phyloP scores from a whole-genome alignment of 2,797 vertebrate genomes.

The Rhabdomys pumilio region DNA sequence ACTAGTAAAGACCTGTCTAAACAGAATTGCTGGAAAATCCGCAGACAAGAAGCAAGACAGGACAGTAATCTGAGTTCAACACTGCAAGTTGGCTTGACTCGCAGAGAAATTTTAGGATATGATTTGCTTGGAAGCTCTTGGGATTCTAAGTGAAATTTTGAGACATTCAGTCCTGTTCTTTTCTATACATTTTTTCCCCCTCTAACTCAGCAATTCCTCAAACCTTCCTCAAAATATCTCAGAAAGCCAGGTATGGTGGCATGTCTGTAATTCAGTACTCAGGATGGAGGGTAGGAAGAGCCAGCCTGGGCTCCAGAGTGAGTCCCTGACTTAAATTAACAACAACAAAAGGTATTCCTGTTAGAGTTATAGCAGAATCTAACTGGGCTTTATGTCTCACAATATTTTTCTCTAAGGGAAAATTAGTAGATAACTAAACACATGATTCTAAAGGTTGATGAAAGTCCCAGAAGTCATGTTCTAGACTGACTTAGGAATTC shows the following conservation, averaged over 20 bases:
- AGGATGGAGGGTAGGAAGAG: neutral
- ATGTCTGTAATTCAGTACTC: neutral
- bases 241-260: neutral
- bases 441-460: neutral
- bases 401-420: neutral
- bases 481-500: neutral
- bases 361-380: neutral
- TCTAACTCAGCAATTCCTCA: neutral
- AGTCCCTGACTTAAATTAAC: neutral
- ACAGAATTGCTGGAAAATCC: neutral
- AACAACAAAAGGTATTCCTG: neutral
- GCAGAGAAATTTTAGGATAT: neutral
- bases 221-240: neutral
- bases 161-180: neutral
- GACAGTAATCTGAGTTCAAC: neutral
- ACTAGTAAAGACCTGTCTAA: neutral
- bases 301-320: neutral
- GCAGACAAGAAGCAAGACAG: neutral
- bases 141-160: neutral
- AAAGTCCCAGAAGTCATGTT: neutral
- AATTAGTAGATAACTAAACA: constrained; percentile 8
- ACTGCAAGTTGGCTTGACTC: neutral
- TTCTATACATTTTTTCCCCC: neutral
- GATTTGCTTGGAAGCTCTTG: neutral
- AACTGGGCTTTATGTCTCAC: neutral